These are phyloP conservation scores for Megaceryle alcyon DNA, from an alignment of 2,797 vertebrate genomes.

Conservation along the genomic window DNA sequence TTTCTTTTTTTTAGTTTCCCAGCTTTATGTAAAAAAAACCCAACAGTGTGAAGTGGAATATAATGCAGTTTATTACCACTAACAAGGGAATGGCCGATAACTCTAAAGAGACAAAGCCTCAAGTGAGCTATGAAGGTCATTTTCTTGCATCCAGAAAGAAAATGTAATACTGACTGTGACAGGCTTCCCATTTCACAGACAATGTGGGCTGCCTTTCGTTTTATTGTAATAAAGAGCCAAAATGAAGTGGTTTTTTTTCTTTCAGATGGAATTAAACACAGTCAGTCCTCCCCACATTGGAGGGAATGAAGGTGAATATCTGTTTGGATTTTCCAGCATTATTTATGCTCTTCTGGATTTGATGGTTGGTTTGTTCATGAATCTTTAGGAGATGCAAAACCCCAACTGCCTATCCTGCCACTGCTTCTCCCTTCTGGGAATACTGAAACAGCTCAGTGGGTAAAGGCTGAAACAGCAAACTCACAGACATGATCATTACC, in stretches of 20 bases:
- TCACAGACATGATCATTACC: not conserved
- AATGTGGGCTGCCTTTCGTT: not conserved
- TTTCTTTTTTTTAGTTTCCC: not conserved
- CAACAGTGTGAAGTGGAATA: constrained; percentile 28
- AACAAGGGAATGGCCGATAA: constrained; percentile 51
- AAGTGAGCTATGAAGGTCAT: constrained; percentile 56
- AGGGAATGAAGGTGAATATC: not conserved
- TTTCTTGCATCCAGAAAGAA: constrained; percentile 43
- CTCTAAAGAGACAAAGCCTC: constrained; percentile 48
- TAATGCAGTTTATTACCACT: constrained; percentile 57
- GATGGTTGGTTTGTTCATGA: not conserved
- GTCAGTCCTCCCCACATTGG: not conserved
- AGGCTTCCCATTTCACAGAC: not conserved
- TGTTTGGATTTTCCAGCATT: not conserved
- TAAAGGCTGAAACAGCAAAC: not conserved
- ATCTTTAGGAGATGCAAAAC: not conserved
- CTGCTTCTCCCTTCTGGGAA: not conserved
- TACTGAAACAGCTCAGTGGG: not conserved
- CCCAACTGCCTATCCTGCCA: not conserved
- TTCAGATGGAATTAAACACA: not conserved
- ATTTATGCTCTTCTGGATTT: not conserved
- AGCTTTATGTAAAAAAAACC: constrained; percentile 16
- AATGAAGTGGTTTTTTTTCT: not conserved
- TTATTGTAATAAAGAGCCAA: constrained; percentile 28
- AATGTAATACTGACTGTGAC: not conserved